A percentile compares a stretch with the other conserved stretches of the same genome.
Evolutionary conservation across 2,113 vertebrate species (phyloP).

Genomic region (Eidolon helvum): DNA sequence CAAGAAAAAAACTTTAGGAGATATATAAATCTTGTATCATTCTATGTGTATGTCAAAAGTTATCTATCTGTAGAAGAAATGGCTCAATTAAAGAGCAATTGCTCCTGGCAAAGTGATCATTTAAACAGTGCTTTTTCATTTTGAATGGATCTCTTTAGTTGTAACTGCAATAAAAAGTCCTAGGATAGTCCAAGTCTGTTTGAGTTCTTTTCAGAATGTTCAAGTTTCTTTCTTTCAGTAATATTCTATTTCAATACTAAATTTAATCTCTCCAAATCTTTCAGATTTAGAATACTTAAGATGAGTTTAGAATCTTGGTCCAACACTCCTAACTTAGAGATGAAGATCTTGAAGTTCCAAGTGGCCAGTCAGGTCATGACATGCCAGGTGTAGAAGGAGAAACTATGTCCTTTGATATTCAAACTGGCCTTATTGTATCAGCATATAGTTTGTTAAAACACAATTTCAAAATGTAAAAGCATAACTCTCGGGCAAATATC

Average conservation of each 20-base stretch:
- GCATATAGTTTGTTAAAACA: neutral
- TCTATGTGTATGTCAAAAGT: conserved; percentile 20
- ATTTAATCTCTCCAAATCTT: neutral
- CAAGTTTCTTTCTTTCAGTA: neutral
- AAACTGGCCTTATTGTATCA: neutral
- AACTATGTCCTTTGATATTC: neutral
- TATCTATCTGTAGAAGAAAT: conserved; percentile 37
- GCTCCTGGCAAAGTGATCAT: neutral
- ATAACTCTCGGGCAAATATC: neutral
- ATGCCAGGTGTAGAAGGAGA: neutral
- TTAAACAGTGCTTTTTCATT: conserved; percentile 21
- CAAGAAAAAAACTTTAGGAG: conserved; percentile 14
- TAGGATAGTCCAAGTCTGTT: neutral
- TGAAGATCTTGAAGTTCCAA: neutral
- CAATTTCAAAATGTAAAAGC: neutral
- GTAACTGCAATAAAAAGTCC: neutral
- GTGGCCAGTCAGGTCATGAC: neutral
- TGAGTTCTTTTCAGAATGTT: neutral
- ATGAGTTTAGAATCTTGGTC: neutral
- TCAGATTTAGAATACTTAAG: neutral
- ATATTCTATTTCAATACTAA: neutral
- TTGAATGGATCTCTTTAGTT: neutral
- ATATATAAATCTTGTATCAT: neutral
- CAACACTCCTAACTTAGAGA: neutral
- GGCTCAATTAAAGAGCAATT: conserved; percentile 28